Conservation (phyloP, 2,797 vertebrate species). For the Knipowitschia caucasica region DNA sequence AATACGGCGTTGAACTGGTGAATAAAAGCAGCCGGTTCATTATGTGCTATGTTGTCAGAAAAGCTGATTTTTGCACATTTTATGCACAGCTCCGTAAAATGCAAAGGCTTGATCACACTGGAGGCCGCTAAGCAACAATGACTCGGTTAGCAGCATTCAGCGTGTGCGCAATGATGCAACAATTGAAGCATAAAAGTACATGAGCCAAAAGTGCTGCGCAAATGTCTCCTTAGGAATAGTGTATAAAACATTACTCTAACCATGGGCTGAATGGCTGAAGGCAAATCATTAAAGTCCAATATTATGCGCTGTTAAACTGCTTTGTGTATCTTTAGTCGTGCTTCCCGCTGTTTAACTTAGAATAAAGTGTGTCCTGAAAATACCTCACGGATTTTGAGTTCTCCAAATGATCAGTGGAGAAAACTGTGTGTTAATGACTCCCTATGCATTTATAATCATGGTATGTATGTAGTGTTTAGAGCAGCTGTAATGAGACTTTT, state of each 20-base stretch:
- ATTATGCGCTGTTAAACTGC: background rate
- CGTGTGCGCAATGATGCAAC: slow-evolving; percentile 4
- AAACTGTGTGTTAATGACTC: too few relatives aligned
- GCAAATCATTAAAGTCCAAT: background rate
- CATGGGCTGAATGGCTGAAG: background rate
- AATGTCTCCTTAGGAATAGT: background rate
- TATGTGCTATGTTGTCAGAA: slow-evolving; percentile 5
- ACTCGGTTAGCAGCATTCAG: background rate
- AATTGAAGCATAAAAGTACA: slow-evolving; percentile 2
- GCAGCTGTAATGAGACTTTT: too few relatives aligned
- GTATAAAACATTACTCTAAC: background rate
- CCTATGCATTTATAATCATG: too few relatives aligned
- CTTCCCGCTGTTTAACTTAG: background rate
- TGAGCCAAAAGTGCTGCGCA: background rate
- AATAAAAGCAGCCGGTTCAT: background rate
- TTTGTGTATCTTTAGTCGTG: background rate
- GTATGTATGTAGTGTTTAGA: too few relatives aligned
- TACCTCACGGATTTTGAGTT: too few relatives aligned
- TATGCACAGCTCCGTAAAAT: slow-evolving; percentile 10
- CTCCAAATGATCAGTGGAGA: too few relatives aligned
- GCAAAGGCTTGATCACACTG: slow-evolving; percentile 4
- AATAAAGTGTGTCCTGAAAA: background rate
- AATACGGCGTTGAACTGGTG: background rate
- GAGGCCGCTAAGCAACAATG: background rate
- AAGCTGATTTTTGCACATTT: slow-evolving; percentile 11